Percentiles rank a stretch among this genome's conserved stretches.
Conservation (phyloP, 2,113 vertebrate genomes). For the Oreochromis niloticus region DNA sequence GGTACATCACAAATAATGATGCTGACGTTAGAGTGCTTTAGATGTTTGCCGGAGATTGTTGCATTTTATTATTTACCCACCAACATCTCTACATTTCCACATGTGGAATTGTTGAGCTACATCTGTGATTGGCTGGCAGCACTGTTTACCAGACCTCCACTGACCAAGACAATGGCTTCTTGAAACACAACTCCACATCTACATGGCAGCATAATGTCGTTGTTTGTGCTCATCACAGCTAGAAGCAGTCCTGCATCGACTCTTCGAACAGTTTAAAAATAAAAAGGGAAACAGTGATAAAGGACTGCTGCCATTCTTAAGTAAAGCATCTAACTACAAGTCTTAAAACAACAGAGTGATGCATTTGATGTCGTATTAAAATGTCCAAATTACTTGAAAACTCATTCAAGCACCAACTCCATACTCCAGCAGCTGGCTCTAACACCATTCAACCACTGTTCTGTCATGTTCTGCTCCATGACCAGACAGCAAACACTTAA, state of each 20-base stretch:
- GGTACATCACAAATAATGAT: neutral
- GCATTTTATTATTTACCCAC: neutral
- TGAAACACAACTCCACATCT: neutral
- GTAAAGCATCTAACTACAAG: neutral
- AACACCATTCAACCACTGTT: neutral
- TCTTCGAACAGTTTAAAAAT: neutral
- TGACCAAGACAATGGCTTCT: neutral
- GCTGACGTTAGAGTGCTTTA: neutral
- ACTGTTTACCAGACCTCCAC: neutral
- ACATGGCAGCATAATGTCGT: neutral
- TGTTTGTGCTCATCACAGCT: neutral
- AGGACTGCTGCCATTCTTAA: neutral
- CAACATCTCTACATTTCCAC: neutral
- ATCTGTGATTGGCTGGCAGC: neutral
- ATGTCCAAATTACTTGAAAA: neutral
- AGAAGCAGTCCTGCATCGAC: neutral
- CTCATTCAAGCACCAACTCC: neutral
- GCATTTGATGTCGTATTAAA: neutral
- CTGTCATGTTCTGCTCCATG: constrained; percentile 18
- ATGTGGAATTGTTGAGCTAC: neutral
- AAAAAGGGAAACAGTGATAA: neutral
- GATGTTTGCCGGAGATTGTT: neutral
- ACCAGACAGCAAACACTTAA: neutral
- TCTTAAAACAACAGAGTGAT: neutral
- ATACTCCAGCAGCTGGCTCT: neutral